Conservation (phyloP, 2,113 vertebrate genomes). For the Rostratula benghalensis region DNA sequence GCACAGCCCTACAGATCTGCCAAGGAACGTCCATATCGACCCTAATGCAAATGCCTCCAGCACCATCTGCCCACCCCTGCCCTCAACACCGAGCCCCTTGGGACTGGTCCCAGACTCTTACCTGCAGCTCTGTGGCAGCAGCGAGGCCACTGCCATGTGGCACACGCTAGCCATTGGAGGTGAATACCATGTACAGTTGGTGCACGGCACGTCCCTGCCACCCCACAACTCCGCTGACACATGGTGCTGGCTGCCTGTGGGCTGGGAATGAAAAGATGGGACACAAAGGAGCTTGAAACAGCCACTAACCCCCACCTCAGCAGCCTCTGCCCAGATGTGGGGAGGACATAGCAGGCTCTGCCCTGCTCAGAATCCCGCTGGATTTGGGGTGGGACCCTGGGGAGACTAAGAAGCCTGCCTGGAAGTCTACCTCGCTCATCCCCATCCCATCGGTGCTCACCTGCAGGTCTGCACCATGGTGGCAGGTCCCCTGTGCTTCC, state of each 20-base stretch:
- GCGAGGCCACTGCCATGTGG: rapidly evolving
- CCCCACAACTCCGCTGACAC: background rate
- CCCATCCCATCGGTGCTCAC: background rate
- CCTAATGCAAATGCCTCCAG: background rate
- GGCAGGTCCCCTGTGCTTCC: background rate
- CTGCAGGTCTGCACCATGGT: rapidly evolving
- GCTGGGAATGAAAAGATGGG: background rate
- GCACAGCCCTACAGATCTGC: background rate
- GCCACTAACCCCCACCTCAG: rapidly evolving
- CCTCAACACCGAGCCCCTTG: rapidly evolving
- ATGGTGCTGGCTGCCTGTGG: rapidly evolving
- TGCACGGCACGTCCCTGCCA: background rate
- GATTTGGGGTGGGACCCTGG: background rate
- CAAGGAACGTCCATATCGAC: too few species aligned
- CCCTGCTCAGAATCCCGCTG: background rate
- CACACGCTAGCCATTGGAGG: rapidly evolving
- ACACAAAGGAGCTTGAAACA: background rate
- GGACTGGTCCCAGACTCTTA: background rate
- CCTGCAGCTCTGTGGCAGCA: background rate
- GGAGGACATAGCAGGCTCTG: background rate
- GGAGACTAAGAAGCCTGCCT: background rate
- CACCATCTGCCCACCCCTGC: background rate
- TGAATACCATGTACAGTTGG: rapidly evolving
- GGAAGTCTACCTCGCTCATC: background rate
- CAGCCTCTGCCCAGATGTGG: background rate